phyloP scores from a whole-genome alignment of 92 coral and sea anemone species.

The Hydrozoanthus gracilis region DNA sequence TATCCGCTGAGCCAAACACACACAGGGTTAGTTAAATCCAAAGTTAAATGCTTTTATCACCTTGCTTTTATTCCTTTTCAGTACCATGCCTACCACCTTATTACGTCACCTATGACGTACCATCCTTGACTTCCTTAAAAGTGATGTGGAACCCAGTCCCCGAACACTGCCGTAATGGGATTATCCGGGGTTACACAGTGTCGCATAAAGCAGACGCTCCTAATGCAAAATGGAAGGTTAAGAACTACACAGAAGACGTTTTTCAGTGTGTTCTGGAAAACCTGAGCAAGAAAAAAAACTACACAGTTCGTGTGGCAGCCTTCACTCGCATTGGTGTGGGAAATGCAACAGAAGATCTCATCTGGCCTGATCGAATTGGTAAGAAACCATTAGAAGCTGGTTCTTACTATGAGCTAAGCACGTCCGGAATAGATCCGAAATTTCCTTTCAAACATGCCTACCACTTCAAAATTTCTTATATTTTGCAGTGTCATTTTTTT shows the following conservation, averaged over 20 bases:
- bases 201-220: slow-evolving; percentile 51
- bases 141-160: slow-evolving; percentile 67
- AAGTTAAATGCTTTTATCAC: too few relatives aligned
- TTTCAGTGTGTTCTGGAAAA: slow-evolving; percentile 51
- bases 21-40: too few relatives aligned
- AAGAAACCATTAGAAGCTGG: slow-evolving; percentile 1
- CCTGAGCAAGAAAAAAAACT: slow-evolving; percentile 64
- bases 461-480: too few relatives aligned
- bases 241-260: slow-evolving; percentile 55
- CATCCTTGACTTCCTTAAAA: slow-evolving; percentile 37
- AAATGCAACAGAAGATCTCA: slow-evolving; percentile 62
- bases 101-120: slow-evolving; percentile 68
- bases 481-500: too few relatives aligned
- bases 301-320: slow-evolving; percentile 71
- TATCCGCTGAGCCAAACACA: too few relatives aligned
- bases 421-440: too few relatives aligned
- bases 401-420: too few relatives aligned
- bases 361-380: slow-evolving; percentile 71
- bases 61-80: too few relatives aligned
- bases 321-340: slow-evolving; percentile 85
- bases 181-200: slow-evolving; percentile 77
- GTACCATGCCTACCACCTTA: slow-evolving; percentile 79
- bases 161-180: slow-evolving; percentile 71
- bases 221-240: slow-evolving; percentile 27
- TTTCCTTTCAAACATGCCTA: too few relatives aligned